A percentile compares a stretch with the other conserved stretches of the same genome.
phyloP scores from a whole-genome alignment of 53 echinoderm and acorn worm genomes.

The Antedon mediterranea region DNA sequence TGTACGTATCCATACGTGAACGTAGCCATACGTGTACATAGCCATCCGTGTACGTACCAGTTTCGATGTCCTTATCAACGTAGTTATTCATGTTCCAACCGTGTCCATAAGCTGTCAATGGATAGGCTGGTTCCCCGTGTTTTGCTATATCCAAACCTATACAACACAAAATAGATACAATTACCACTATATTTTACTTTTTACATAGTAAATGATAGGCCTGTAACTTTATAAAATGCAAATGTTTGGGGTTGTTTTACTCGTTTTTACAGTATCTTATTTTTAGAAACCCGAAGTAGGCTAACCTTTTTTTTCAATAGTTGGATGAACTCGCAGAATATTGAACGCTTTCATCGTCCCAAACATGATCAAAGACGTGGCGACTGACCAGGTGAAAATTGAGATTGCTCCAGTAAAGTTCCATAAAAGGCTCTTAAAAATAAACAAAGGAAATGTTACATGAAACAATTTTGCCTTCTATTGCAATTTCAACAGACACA shows the following conservation, averaged over 20 bases:
- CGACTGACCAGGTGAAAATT: constrained; percentile 47
- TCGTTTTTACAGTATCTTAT: too few relatives aligned
- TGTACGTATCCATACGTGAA: too few relatives aligned
- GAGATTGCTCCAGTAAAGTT: constrained; percentile 58
- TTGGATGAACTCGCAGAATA: constrained; percentile 52
- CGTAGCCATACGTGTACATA: too few relatives aligned
- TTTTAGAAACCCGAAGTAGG: too few relatives aligned
- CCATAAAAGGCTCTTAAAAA: constrained; percentile 55
- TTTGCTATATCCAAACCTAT: constrained; percentile 83
- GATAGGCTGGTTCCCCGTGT: constrained; percentile 87
- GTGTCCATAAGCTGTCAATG: constrained; percentile 52
- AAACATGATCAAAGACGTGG: constrained; percentile 37
- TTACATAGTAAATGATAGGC: too few relatives aligned
- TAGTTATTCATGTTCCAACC: constrained; percentile 34
- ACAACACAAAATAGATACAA: constrained; percentile 1
- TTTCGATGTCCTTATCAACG: background rate
- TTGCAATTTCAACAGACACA: too few relatives aligned
- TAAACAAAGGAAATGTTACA: background rate
- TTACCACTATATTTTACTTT: too few relatives aligned
- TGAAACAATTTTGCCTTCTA: too few relatives aligned
- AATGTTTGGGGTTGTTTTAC: too few relatives aligned
- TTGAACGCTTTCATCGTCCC: constrained; percentile 33
- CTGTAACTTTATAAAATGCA: too few relatives aligned
- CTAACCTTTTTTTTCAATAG: constrained; percentile 61
- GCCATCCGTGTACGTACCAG: background rate